Conservation (phyloP, 53 echinoderm and acorn worm species). For the Holothuria scabra region DNA sequence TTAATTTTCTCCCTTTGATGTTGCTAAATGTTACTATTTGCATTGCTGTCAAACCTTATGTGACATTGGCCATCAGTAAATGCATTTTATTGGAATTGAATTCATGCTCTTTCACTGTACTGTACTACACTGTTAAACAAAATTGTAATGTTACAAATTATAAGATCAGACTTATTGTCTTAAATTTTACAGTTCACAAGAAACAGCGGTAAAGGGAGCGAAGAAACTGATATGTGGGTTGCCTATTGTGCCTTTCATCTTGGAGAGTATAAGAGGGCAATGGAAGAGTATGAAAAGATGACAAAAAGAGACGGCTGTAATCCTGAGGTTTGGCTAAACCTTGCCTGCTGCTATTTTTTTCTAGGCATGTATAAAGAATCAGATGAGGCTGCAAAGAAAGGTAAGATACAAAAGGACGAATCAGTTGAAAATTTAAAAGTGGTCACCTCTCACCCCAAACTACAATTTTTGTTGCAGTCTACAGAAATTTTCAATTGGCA, state of each 20-base stretch:
- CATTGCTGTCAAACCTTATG: too few species aligned
- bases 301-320: conserved; percentile 76
- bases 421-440: too few species aligned
- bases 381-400: conserved; percentile 81
- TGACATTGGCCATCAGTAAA: too few species aligned
- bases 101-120: too few species aligned
- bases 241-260: conserved; percentile 96
- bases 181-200: conserved; percentile 76
- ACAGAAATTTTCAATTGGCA: too few species aligned
- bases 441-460: too few species aligned
- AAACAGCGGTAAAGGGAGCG: conserved; percentile 91
- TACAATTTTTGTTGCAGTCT: too few species aligned
- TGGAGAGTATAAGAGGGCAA: conserved; percentile 86
- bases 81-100: too few species aligned
- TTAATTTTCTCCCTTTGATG: too few species aligned
- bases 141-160: background rate
- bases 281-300: conserved; percentile 92
- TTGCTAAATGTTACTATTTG: too few species aligned
- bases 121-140: too few species aligned
- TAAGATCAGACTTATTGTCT: background rate
- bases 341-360: conserved; percentile 98
- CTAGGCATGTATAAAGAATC: conserved; percentile 94
- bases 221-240: conserved; percentile 90
- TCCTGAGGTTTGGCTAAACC: conserved; percentile 92
- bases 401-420: conserved; percentile 28